These are phyloP conservation scores for Fundulus diaphanus DNA, from an alignment of 2,797 vertebrate species.

Conservation along the genomic window DNA sequence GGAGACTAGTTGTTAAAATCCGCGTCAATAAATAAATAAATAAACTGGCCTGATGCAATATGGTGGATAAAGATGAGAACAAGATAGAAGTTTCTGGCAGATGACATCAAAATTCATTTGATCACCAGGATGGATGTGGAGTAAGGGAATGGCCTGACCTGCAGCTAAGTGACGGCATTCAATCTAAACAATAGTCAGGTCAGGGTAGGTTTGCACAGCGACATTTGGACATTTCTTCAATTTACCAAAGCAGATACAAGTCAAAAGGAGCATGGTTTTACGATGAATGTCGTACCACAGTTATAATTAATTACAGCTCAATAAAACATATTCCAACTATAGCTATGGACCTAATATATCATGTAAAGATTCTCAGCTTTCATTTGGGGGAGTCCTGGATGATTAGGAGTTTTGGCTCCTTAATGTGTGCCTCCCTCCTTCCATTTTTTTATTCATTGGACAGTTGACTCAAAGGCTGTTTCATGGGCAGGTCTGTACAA, in stretches of 20 bases:
- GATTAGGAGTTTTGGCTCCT: not conserved
- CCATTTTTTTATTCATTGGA: not conserved
- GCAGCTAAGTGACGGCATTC: not conserved
- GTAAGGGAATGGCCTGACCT: not conserved
- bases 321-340: not conserved
- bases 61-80: not conserved
- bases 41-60: conserved; percentile 1
- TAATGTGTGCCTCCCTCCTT: not conserved
- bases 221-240: not conserved
- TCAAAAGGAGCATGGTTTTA: not conserved
- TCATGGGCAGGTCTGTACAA: not conserved
- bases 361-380: not conserved
- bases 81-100: conserved; percentile 1
- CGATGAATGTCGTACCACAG: not conserved
- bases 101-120: not conserved
- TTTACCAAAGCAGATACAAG: not conserved
- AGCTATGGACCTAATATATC: not conserved
- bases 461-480: not conserved
- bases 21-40: not conserved
- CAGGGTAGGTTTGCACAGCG: not conserved
- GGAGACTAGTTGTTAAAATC: conserved; percentile 3
- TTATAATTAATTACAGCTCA: not conserved
- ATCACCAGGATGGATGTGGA: not conserved
- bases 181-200: not conserved
- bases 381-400: not conserved